Base-by-base conservation (phyloP, 2,888 invertebrate genomes). In the Coremacera marginata region DNA sequence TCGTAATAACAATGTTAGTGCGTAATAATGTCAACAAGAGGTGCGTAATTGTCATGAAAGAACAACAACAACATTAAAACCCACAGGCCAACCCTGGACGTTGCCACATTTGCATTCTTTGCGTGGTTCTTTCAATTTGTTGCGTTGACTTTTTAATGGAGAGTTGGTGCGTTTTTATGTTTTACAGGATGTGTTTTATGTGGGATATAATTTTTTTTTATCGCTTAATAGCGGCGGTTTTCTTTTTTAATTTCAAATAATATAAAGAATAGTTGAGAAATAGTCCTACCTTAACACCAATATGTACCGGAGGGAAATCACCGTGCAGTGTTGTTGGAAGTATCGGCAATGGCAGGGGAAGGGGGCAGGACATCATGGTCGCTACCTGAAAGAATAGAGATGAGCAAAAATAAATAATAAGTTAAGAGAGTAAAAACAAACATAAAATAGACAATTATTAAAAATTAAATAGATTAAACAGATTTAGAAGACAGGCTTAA, bases 321-420 rank as follows among this genome's bases (percentile, higher is more conserved):
- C 87, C 88, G 86, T 89, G 89, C 86, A 89, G 84, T 85, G 89
- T 84, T 86, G 89, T 83, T 84, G 88, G 88, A 85, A 89, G 86
- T 86, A 89, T 85, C 84, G 89, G 89, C 85, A 89, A 87, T 88
- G 88, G 85, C 87, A 89, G 86, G 84, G 89, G 89, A 85, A 89
- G 86, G 86, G 89, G 89, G 89, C 89, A 89, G 89, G 89, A 89
- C 89, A 89, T 89, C 89, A 89, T 89, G 89, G 89, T 89, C 89
- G 89, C 89, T 89, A 89, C 89, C 89, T 89, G 86, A 77, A 81
- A 82, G 65, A 68, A 60, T 70, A 74, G 74, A 75, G 65, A 80
- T 70, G 49, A 77, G 71, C 71, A 71, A 55, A 79, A 80, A 77
- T 70, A 70, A 62, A 51, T 51, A 67, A 63, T 63, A 55, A 55